phyloP scores from a whole-genome alignment of 2,888 invertebrate genomes.

The Thera britannica region DNA sequence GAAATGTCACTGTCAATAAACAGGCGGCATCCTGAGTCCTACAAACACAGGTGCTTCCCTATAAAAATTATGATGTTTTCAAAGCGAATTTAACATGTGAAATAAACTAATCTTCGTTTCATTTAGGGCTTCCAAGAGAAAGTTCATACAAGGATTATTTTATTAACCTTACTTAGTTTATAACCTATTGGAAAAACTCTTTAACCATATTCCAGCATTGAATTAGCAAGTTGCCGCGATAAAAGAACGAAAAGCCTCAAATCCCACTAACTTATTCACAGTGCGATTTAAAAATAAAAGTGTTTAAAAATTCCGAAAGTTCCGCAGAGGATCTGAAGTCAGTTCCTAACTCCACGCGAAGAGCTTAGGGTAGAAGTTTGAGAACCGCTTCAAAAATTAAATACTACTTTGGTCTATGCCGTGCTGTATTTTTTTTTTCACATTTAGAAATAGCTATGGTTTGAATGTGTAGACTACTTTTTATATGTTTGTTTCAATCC shows the following conservation, averaged over 20 bases:
- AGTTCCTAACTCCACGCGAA: conserved; percentile 58
- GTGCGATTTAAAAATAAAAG: conserved; percentile 68
- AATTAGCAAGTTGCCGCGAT: conserved; percentile 30
- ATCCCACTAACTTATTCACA: conserved; percentile 51
- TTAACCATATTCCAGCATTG: conserved; percentile 4
- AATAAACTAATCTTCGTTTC: too few relatives aligned
- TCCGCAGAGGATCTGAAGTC: conserved; percentile 57
- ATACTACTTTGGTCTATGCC: conserved; percentile 58
- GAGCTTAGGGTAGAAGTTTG: conserved; percentile 65
- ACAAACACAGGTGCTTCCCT: too few relatives aligned
- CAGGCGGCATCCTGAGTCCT: too few relatives aligned
- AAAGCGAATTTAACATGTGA: too few relatives aligned
- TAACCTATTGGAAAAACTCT: neutral
- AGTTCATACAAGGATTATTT: too few relatives aligned
- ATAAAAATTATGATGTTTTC: too few relatives aligned
- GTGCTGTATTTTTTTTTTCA: conserved; percentile 28
- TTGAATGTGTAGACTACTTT: neutral
- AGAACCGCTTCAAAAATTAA: conserved; percentile 60
- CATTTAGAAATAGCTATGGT: conserved; percentile 20
- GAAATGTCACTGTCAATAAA: too few relatives aligned
- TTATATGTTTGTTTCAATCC: neutral
- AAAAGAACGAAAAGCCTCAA: conserved; percentile 46
- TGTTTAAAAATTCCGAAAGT: conserved; percentile 66
- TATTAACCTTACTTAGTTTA: too few relatives aligned
- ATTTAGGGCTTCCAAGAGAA: too few relatives aligned